Conservation (phyloP, 1,140 invertebrate genomes). For the Ceratina japonica region DNA sequence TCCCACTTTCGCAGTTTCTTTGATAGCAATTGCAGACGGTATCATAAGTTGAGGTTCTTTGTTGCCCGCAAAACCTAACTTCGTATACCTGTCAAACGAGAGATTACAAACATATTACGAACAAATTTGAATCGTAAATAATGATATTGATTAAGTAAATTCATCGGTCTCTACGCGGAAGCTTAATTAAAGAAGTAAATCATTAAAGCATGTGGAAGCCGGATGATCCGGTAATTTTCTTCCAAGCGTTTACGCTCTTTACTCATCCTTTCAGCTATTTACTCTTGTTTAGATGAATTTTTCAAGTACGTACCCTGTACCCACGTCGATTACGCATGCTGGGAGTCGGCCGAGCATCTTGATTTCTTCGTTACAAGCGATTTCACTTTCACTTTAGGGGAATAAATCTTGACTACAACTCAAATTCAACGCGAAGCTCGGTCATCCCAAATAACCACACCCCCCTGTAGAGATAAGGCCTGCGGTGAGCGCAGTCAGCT, state of each 20-base stretch:
- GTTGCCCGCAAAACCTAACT: slow-evolving; percentile 99
- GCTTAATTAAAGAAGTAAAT: too few relatives aligned
- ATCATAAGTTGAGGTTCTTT: slow-evolving; percentile 99
- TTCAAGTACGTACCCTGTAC: slow-evolving; percentile 90
- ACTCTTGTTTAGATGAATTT: not conserved
- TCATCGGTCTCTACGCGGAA: not conserved
- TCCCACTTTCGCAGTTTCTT: slow-evolving; percentile 96
- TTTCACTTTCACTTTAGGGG: slow-evolving; percentile 10
- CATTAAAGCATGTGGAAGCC: too few relatives aligned
- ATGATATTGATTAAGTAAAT: not conserved
- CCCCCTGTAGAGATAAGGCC: slow-evolving; percentile 36
- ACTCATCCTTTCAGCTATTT: slow-evolving; percentile 18
- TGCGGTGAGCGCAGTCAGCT: too few relatives aligned
- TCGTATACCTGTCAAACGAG: slow-evolving; percentile 90
- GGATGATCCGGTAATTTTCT: not conserved
- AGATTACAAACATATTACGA: not conserved
- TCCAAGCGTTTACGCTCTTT: slow-evolving; percentile 12
- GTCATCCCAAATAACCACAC: slow-evolving; percentile 43
- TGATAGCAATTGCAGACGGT: slow-evolving; percentile 98
- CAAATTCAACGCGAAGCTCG: slow-evolving; percentile 1
- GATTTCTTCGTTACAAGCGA: slow-evolving; percentile 5
- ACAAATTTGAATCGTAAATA: not conserved
- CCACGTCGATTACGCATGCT: slow-evolving; percentile 99
- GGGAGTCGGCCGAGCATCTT: slow-evolving; percentile 94
- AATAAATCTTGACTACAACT: not conserved